These are phyloP conservation scores for Chloromyia formosa DNA, from an alignment of 2,888 invertebrate genomes.

Conservation along the genomic window DNA sequence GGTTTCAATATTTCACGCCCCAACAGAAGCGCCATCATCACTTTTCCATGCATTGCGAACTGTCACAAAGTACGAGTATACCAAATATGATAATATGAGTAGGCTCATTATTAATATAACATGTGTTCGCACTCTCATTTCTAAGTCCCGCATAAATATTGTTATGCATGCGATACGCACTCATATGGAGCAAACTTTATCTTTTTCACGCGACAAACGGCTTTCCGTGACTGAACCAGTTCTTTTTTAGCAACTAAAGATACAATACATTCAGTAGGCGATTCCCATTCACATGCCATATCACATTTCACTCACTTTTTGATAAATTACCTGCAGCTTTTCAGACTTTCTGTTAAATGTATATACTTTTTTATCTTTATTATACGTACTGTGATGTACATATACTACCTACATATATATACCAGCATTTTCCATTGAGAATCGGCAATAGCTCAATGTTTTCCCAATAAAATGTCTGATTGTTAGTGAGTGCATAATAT, in stretches of 20 bases:
- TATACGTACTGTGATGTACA: no score
- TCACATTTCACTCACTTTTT: conserved; percentile 40
- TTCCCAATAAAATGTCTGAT: conserved; percentile 4
- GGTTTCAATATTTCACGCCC: no score
- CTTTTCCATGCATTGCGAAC: no score
- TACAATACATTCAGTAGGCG: conserved; percentile 21
- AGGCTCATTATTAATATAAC: no score
- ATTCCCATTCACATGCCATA: conserved; percentile 22
- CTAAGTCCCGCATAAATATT: no score
- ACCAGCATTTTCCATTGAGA: conserved; percentile 1
- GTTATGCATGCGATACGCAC: neutral
- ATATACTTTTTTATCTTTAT: no score
- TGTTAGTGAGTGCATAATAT: neutral
- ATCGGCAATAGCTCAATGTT: conserved; percentile 4
- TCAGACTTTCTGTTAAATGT: no score
- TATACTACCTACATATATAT: no score
- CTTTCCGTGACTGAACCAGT: conserved; percentile 10
- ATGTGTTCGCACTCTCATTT: no score
- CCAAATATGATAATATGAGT: no score
- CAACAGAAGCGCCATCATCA: no score
- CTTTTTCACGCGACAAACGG: conserved; percentile 11
- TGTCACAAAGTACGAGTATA: no score
- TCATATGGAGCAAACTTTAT: neutral
- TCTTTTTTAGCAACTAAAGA: conserved; percentile 10
- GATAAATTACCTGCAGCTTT: conserved; percentile 36